A percentile compares a stretch with the other conserved stretches of the same genome.
phyloP scores from a whole-genome alignment of 2,797 vertebrate species.

The Neosilurus hyrtlii region DNA sequence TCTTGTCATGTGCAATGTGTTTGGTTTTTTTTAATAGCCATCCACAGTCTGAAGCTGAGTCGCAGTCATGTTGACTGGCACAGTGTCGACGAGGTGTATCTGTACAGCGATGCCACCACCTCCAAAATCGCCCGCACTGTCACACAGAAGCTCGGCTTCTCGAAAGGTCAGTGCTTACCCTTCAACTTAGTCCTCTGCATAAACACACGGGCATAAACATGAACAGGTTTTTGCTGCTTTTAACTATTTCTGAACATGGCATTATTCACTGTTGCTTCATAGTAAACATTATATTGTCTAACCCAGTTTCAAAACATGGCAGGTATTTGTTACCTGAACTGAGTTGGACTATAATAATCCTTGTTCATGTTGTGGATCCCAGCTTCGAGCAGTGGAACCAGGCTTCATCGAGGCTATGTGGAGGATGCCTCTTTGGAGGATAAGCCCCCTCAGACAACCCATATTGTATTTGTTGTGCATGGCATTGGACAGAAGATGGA shows the following conservation, averaged over 20 bases:
- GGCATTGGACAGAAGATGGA: slow-evolving; percentile 99
- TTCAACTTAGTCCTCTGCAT: neutral
- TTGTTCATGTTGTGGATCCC: slow-evolving; percentile 29
- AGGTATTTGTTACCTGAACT: neutral
- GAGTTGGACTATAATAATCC: neutral
- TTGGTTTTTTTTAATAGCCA: slow-evolving; percentile 70
- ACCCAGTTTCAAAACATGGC: neutral
- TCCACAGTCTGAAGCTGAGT: slow-evolving; percentile 92
- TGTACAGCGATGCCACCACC: slow-evolving; percentile 97
- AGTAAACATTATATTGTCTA: neutral
- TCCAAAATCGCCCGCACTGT: slow-evolving; percentile 98
- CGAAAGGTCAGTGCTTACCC: slow-evolving; percentile 84
- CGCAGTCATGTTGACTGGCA: slow-evolving; percentile 97
- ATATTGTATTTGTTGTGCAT: slow-evolving; percentile 96
- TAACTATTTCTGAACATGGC: neutral
- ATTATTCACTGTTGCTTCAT: slow-evolving; percentile 29
- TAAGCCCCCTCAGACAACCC: slow-evolving; percentile 90
- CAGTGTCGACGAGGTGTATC: slow-evolving; percentile 93
- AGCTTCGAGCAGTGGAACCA: slow-evolving; percentile 97
- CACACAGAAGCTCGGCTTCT: slow-evolving; percentile 95
- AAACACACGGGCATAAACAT: neutral
- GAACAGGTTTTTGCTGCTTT: slow-evolving; percentile 1
- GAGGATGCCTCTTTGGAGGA: slow-evolving; percentile 95
- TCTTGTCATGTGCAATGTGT: slow-evolving; percentile 9
- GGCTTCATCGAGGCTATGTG: slow-evolving; percentile 94